A percentile compares a stretch with the other conserved stretches of the same genome.
phyloP scores from a whole-genome alignment of 2,797 vertebrate genomes.

The Sebastes itinus region DNA sequence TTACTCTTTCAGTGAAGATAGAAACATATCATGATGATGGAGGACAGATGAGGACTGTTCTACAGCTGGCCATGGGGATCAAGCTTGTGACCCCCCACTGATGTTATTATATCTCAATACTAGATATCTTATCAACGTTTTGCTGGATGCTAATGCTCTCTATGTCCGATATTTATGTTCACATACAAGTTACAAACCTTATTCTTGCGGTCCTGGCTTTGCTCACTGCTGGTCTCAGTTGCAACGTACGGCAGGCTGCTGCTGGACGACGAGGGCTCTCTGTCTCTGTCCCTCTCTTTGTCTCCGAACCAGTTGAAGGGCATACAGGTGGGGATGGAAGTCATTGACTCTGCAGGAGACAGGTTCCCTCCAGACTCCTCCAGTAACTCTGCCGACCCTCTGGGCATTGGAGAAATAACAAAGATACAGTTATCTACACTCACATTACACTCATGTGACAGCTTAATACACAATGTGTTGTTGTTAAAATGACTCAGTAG shows the following conservation, averaged over 20 bases:
- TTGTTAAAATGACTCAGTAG: neutral
- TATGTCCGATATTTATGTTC: neutral
- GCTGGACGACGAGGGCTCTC: constrained; percentile 87
- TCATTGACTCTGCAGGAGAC: constrained; percentile 91
- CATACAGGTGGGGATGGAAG: constrained; percentile 93
- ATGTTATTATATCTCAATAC: neutral
- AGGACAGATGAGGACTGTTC: neutral
- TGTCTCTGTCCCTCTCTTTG: constrained; percentile 88
- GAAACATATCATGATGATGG: neutral
- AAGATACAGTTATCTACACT: neutral
- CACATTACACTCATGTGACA: neutral
- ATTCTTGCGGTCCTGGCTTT: constrained; percentile 86
- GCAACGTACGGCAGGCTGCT: constrained; percentile 84
- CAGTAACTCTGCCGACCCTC: constrained; percentile 90
- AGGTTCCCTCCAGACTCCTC: constrained; percentile 88
- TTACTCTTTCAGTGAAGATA: constrained; percentile 7
- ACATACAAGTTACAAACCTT: constrained; percentile 78
- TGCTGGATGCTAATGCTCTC: neutral
- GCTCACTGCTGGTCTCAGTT: constrained; percentile 82
- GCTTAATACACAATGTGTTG: neutral
- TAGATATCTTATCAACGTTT: neutral
- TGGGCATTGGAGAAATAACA: constrained; percentile 41
- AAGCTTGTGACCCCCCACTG: neutral
- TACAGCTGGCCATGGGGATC: neutral
- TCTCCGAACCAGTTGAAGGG: constrained; percentile 96